Conservation (phyloP, 2,113 vertebrate genomes). For the Psephotus haematonotus region DNA sequence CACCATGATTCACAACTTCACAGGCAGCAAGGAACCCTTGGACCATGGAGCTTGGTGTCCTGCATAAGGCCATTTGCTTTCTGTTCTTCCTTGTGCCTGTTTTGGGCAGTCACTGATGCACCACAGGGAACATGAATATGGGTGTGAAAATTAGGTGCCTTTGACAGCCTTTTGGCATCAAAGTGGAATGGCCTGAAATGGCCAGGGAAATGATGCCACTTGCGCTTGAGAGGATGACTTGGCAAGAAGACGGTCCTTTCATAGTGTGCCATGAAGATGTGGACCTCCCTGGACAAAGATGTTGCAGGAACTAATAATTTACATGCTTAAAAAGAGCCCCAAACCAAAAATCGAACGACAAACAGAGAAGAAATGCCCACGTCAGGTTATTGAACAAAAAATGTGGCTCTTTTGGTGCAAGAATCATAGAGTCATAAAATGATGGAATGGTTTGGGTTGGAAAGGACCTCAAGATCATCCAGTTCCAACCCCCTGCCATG, state of each 20-base stretch:
- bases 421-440: not conserved
- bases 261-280: not conserved
- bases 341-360: not conserved
- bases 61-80: not conserved
- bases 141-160: not conserved
- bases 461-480: not conserved
- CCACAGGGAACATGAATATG: not conserved
- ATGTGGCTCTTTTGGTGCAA: not conserved
- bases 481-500: not conserved
- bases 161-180: not conserved
- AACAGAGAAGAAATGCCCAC: not conserved
- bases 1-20: not conserved
- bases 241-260: not conserved
- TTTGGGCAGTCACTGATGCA: not conserved
- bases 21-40: not conserved
- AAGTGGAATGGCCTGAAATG: not conserved
- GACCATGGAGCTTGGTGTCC: not conserved
- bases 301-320: not conserved
- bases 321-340: not conserved
- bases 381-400: not conserved
- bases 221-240: rapidly evolving
- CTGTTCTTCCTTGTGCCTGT: not conserved
- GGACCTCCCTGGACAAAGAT: not conserved
- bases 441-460: not conserved
- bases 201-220: not conserved